Evolutionary conservation across 2,888 invertebrate genomes (phyloP).

Genomic region (Volucella bombylans): DNA sequence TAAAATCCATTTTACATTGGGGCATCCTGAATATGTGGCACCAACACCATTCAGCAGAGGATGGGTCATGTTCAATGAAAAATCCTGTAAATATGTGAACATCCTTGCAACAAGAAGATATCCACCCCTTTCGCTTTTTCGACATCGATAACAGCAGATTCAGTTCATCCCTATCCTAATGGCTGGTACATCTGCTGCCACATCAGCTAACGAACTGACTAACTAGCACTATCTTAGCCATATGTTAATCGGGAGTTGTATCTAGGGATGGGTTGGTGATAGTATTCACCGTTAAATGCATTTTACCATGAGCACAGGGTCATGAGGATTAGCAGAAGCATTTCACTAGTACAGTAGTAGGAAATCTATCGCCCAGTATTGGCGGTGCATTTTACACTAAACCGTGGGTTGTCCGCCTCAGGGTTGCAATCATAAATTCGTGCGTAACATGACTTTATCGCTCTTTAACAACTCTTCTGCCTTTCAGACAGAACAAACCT

Average conservation of each 20-base stretch:
- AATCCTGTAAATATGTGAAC: conserved; percentile 69
- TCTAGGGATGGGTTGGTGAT: not conserved
- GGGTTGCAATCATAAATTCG: conserved; percentile 61
- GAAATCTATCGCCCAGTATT: not conserved
- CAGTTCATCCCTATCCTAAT: conserved; percentile 20
- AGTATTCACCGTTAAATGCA: conserved; percentile 21
- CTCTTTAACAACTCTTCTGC: conserved; percentile 60
- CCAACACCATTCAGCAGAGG: not conserved
- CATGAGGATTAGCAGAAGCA: conserved; percentile 19
- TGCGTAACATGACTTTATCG: conserved; percentile 72
- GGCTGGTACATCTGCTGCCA: conserved; percentile 61
- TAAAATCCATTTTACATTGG: conserved; percentile 61
- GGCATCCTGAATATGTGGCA: conserved; percentile 27
- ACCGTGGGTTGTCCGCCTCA: conserved; percentile 17
- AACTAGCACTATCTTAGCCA: conserved; percentile 64
- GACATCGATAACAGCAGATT: conserved; percentile 14
- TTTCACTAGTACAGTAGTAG: no score
- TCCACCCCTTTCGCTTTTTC: not conserved
- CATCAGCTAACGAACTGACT: conserved; percentile 68
- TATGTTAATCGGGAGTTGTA: conserved; percentile 59
- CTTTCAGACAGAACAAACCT: conserved; percentile 31
- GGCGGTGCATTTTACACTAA: conserved; percentile 21
- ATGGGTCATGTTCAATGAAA: conserved; percentile 47
- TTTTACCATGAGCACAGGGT: conserved; percentile 53
- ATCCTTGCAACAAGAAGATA: conserved; percentile 19